Evolutionary conservation across 2,797 vertebrate genomes (phyloP).

Genomic region (Leptatherina wallacei): DNA sequence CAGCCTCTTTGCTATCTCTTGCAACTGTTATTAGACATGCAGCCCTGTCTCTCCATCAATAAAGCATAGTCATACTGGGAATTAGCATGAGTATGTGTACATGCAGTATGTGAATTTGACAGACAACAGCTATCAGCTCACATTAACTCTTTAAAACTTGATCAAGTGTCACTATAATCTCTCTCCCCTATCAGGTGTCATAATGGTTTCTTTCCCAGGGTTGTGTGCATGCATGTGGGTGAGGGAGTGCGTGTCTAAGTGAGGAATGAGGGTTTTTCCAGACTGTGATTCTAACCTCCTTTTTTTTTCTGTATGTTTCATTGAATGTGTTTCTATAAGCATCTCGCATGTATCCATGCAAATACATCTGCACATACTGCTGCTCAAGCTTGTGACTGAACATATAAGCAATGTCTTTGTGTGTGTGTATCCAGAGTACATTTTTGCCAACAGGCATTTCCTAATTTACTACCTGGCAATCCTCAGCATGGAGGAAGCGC

Average conservation of each 20-base stretch:
- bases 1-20: constrained; percentile 64
- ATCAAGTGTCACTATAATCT: constrained; percentile 30
- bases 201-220: constrained; percentile 40
- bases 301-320: constrained; percentile 9
- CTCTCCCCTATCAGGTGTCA: constrained; percentile 38
- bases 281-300: constrained; percentile 40
- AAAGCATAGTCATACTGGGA: constrained; percentile 58
- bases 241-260: background rate
- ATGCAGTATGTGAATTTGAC: constrained; percentile 16
- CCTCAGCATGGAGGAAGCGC: constrained; percentile 69
- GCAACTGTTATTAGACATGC: constrained; percentile 63
- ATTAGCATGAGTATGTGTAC: constrained; percentile 21
- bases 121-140: constrained; percentile 46
- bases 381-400: constrained; percentile 24
- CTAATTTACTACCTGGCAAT: constrained; percentile 81
- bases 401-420: constrained; percentile 20
- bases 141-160: constrained; percentile 42
- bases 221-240: constrained; percentile 3
- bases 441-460: constrained; percentile 77
- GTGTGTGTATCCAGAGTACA: constrained; percentile 34
- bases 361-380: constrained; percentile 17
- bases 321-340: constrained; percentile 3
- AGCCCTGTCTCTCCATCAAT: constrained; percentile 65
- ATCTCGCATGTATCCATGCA: constrained; percentile 13
- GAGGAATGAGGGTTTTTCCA: constrained; percentile 54